Evolutionary conservation across 2,888 invertebrate genomes (phyloP).

Genomic region (Myathropa florea): DNA sequence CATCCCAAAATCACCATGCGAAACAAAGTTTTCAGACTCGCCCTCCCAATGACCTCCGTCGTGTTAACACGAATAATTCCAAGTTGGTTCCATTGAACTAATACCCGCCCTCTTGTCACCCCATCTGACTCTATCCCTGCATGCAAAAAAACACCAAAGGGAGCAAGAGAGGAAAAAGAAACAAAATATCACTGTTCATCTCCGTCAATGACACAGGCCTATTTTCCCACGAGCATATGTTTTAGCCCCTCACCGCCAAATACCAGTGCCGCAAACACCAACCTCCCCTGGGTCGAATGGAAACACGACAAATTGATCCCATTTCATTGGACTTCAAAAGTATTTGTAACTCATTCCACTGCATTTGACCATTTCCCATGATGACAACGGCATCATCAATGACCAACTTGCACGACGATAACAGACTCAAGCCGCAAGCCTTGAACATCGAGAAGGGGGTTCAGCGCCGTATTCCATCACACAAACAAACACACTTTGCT

Average conservation of each 20-base stretch:
- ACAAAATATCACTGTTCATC: constrained; percentile 26
- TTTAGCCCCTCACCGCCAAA: not conserved
- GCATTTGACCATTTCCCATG: constrained; percentile 48
- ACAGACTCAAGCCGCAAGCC: constrained; percentile 39
- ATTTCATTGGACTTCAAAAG: constrained; percentile 52
- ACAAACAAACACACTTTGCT: not conserved
- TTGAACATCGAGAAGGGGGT: constrained; percentile 7
- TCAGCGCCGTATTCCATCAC: constrained; percentile 7
- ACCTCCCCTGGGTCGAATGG: not conserved
- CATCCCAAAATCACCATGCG: constrained; percentile 4
- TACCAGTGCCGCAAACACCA: not conserved
- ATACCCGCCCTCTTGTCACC: not conserved
- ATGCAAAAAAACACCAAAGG: not conserved
- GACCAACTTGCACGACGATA: constrained; percentile 54
- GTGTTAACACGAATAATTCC: constrained; percentile 33
- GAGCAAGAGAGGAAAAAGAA: not conserved
- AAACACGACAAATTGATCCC: constrained; percentile 61
- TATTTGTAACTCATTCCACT: constrained; percentile 53
- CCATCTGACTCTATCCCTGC: not conserved
- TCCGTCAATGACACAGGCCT: constrained; percentile 38
- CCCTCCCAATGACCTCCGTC: constrained; percentile 41
- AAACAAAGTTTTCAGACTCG: constrained; percentile 9
- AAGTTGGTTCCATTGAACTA: constrained; percentile 30
- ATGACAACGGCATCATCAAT: constrained; percentile 62
- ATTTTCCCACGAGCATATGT: constrained; percentile 50